Conservation (phyloP, 2,113 vertebrate species). For the Malurus alboscapulatus region DNA sequence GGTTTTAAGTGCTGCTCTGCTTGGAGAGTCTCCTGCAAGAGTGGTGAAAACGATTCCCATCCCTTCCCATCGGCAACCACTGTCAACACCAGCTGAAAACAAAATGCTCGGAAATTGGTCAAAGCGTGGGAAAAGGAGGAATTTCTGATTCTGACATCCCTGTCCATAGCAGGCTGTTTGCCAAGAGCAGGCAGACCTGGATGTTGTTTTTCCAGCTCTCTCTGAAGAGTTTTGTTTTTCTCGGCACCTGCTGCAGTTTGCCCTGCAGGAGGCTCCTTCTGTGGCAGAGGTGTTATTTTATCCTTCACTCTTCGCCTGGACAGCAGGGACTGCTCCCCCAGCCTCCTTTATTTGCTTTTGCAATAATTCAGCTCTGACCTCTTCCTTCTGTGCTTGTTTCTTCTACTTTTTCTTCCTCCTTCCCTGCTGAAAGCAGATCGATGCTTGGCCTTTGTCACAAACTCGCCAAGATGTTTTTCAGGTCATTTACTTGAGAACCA, state of each 20-base stretch:
- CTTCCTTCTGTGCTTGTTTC: not conserved
- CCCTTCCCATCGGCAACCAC: not conserved
- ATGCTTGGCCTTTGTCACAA: not conserved
- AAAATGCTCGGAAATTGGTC: not conserved
- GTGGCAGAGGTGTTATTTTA: not conserved
- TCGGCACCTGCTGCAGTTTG: not conserved
- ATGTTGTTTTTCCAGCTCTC: not conserved
- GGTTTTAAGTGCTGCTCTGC: not conserved
- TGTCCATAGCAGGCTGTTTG: not conserved
- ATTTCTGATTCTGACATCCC: not conserved
- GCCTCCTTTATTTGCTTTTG: not conserved
- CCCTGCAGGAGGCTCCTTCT: not conserved
- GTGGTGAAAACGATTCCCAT: not conserved
- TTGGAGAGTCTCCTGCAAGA: not conserved
- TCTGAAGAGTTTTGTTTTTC: constrained; percentile 1
- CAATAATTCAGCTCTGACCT: not conserved
- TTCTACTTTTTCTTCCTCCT: not conserved
- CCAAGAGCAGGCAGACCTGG: not conserved
- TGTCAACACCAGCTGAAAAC: not conserved
- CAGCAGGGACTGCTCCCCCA: not conserved
- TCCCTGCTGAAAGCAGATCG: not conserved
- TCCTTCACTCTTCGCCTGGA: not conserved
- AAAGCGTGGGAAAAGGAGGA: not conserved
- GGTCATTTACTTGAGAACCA: not conserved
- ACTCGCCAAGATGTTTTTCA: not conserved